Evolutionary conservation across 1,140 invertebrate species (phyloP).

Genomic region (roundworm (Caenorhabditis elegans)): DNA sequence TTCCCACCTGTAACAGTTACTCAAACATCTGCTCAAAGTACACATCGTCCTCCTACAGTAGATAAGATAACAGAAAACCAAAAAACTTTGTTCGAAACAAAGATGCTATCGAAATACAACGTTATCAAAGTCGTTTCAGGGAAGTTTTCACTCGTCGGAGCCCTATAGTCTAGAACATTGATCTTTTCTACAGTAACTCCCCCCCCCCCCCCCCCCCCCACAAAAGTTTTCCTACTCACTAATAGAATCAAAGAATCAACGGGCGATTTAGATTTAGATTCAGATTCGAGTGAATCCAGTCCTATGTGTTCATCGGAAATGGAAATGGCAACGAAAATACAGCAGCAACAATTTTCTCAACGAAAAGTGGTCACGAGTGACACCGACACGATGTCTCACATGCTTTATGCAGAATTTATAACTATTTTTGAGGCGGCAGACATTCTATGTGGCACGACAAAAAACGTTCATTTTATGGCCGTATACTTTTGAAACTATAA

Average conservation of each 20-base stretch:
- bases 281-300: slow-evolving; percentile 5
- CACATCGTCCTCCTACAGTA: background rate
- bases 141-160: background rate
- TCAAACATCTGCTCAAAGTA: slow-evolving; percentile 25
- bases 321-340: background rate
- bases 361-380: slow-evolving; percentile 24
- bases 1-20: background rate
- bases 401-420: background rate
- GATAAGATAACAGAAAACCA: background rate
- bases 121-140: background rate
- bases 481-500: too few species aligned
- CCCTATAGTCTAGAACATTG: too few species aligned
- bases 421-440: background rate
- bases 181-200: slow-evolving; percentile 2
- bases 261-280: too few species aligned
- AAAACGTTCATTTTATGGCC: too few species aligned
- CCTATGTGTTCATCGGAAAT: background rate
- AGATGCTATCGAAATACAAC: background rate
- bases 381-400: background rate
- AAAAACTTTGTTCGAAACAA: background rate
- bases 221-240: too few species aligned
- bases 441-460: too few species aligned
- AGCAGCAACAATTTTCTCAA: background rate
- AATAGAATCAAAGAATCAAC: slow-evolving; percentile 17
- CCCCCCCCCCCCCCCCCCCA: too few species aligned